Conservation (phyloP, 2,797 vertebrate genomes). For the Tadarida brasiliensis region DNA sequence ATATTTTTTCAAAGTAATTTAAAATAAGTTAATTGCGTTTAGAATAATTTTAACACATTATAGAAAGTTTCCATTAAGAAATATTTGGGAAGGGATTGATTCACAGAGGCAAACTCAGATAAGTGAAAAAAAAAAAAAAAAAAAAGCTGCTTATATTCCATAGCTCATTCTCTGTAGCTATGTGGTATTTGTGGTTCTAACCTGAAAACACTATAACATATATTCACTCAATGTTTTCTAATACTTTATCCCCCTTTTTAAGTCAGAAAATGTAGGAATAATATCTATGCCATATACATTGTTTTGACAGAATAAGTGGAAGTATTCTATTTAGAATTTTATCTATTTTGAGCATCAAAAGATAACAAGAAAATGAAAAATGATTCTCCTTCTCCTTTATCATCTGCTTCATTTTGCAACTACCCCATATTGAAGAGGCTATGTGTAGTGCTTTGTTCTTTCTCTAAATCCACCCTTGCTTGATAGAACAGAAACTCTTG, state of each 20-base stretch:
- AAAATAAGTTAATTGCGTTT: background rate
- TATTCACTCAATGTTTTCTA: background rate
- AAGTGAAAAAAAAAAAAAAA: background rate
- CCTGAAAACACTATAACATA: background rate
- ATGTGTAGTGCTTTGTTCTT: background rate
- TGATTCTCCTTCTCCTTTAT: background rate
- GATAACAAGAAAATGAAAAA: background rate
- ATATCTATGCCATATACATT: background rate
- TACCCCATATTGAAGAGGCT: background rate
- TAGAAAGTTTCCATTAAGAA: constrained; percentile 17
- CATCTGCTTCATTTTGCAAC: background rate
- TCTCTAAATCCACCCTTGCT: background rate
- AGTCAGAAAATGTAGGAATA: background rate
- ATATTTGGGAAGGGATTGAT: background rate
- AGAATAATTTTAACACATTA: constrained; percentile 37
- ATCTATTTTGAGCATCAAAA: constrained; percentile 18
- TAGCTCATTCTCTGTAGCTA: background rate
- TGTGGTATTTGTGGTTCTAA: background rate
- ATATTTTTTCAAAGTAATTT: background rate
- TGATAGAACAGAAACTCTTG: background rate
- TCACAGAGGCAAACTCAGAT: background rate
- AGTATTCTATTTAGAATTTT: constrained; percentile 38
- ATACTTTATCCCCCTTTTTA: background rate
- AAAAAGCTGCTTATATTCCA: background rate
- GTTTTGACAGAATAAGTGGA: background rate